These are phyloP conservation scores for Lycocerus yunnanus DNA, from an alignment of 2,888 invertebrate genomes.

Conservation along the genomic window DNA sequence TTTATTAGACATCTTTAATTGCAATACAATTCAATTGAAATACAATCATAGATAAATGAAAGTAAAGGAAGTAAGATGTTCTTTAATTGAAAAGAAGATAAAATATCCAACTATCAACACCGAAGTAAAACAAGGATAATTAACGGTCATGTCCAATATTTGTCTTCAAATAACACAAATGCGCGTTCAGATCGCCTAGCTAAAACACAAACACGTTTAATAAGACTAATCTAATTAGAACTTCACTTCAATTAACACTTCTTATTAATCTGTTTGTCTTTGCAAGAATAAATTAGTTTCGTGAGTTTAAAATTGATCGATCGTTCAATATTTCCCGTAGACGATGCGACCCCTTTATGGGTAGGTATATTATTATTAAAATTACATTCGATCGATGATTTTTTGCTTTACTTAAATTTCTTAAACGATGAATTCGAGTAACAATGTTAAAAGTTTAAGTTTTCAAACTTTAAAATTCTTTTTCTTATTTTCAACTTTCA, in stretches of 20 bases:
- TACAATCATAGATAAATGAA: conserved; percentile 39
- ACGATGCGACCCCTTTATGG: conserved; percentile 16
- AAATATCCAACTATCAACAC: conserved; percentile 40
- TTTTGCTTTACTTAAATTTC: conserved; percentile 9
- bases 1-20: conserved; percentile 30
- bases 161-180: conserved; percentile 48
- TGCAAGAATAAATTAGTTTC: conserved; percentile 29
- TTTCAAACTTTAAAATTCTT: neutral
- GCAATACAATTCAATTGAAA: conserved; percentile 36
- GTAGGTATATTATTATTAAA: neutral
- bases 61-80: conserved; percentile 32
- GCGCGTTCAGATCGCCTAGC: conserved; percentile 36
- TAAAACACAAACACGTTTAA: conserved; percentile 39
- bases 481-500: neutral
- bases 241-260: conserved; percentile 33
- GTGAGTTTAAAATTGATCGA: conserved; percentile 23
- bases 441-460: neutral
- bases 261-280: conserved; percentile 34
- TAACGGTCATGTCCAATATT: conserved; percentile 46
- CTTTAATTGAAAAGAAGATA: conserved; percentile 40
- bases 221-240: conserved; percentile 49
- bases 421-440: neutral
- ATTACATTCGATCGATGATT: neutral
- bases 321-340: conserved; percentile 14
- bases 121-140: conserved; percentile 48